These are phyloP conservation scores for Anguilla marmorata DNA, from an alignment of 2,797 vertebrate genomes.

Conservation along the genomic window DNA sequence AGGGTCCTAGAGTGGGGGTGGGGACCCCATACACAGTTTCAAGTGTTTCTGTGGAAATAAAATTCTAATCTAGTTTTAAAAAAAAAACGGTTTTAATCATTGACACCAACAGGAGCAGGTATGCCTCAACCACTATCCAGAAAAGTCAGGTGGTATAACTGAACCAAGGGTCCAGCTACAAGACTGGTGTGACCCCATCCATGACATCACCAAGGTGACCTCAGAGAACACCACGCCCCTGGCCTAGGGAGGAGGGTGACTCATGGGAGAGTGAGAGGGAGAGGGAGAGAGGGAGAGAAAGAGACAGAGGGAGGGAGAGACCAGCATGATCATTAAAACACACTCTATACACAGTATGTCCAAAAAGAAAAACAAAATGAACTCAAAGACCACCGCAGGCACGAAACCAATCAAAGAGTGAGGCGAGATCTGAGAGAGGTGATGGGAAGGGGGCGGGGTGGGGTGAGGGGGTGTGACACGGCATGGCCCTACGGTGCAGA, in stretches of 20 bases:
- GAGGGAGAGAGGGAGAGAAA: not conserved
- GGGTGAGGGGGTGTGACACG: conserved; percentile 29
- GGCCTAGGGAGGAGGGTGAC: conserved; percentile 48
- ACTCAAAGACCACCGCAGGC: conserved; percentile 49
- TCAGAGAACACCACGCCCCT: conserved; percentile 45
- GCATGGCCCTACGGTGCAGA: conserved; percentile 42
- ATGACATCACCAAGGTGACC: conserved; percentile 28
- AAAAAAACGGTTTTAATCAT: not conserved
- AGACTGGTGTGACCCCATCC: not conserved
- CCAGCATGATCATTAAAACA: conserved; percentile 25
- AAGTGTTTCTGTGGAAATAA: not conserved
- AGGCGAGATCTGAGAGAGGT: conserved; percentile 20
- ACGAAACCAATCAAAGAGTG: conserved; percentile 37
- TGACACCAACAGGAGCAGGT: not conserved
- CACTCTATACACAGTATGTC: conserved; percentile 24
- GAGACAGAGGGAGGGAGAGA: conserved; percentile 15
- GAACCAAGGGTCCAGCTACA: not conserved
- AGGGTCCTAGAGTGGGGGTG: not conserved
- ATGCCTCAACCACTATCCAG: not conserved
- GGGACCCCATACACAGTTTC: not conserved
- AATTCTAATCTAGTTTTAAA: not conserved
- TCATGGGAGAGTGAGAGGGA: conserved; percentile 35
- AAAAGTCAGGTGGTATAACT: not conserved
- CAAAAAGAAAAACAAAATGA: conserved; percentile 25
- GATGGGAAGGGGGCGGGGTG: not conserved